Evolutionary conservation across 2,797 vertebrate genomes (phyloP), one percentile per base, ranked within the genome.

Genomic region (Myotis planiceps): DNA sequence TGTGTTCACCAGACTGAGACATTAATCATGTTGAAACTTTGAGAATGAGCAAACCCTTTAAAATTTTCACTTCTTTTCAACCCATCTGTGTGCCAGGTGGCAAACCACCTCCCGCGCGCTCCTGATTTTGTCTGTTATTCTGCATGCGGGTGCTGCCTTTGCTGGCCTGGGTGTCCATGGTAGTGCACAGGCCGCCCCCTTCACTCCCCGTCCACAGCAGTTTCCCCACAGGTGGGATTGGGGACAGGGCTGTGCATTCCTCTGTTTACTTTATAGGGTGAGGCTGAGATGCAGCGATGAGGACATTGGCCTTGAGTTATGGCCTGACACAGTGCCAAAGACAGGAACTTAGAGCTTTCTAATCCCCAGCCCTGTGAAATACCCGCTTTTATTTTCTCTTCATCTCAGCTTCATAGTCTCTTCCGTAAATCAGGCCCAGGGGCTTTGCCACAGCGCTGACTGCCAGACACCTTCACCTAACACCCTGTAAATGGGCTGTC

Each of bases 351-450:
- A 25, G 39, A 85, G 76, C 51, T 82, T 94, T 97, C 84, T 93
- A 96, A 96, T 96, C 93, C 72, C 76, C 66, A n/a, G 42, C 39
- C 78, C 72, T 84, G 53, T 95, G 84, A 92, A 94, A 97, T 66
- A 94, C 66, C 18, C 68, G 76, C 42, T 90, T 96, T 93, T 95
- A 90, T 94, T 87, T 92, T 90, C 94, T 88, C 63, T 80, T 94
- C 78, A 60, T 95, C 90, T 92, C 55, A 58, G 47, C 80, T 58
- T 94, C 88, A 25, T 72, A 90, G 89, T 90, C 78, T 85, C 32
- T 74, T 88, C 96, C 69, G 84, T 97, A 96, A 96, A 96, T 97
- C 95, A 97, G 90, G 10, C 37, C 45, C 37, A n/a, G 34, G 19
- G 68, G 60, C 92, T 66, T 65, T 29, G 87, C 29, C 78, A 53